These are phyloP conservation scores for Xiphophorus hellerii DNA, from an alignment of 2,113 vertebrate genomes.

Conservation along the genomic window DNA sequence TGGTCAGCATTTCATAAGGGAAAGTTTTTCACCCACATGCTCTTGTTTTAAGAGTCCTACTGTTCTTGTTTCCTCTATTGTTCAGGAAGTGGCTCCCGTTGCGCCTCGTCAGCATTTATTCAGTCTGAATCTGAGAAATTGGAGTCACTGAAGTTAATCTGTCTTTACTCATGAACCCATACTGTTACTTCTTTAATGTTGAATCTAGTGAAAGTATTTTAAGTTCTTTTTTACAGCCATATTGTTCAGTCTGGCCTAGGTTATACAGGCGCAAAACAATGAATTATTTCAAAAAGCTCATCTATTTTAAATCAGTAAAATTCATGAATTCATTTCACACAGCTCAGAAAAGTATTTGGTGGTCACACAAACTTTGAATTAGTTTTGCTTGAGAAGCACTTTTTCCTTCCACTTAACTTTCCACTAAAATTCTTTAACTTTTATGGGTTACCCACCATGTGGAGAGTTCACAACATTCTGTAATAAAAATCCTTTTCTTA, in stretches of 20 bases:
- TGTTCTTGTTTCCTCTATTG: conserved; percentile 52
- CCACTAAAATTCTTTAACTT: no score
- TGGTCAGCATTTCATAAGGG: conserved; percentile 50
- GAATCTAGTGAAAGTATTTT: conserved; percentile 4
- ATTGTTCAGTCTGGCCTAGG: conserved; percentile 12
- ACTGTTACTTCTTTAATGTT: conserved; percentile 16
- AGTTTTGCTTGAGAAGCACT: no score
- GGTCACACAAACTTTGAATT: no score
- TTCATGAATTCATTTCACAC: no score
- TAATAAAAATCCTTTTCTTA: no score
- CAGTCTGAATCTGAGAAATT: conserved; percentile 40
- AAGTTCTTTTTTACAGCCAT: conserved; percentile 12
- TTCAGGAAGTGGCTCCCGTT: conserved; percentile 40
- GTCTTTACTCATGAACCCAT: conserved; percentile 33
- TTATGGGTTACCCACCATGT: no score
- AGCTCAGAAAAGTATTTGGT: background rate
- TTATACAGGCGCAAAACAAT: background rate
- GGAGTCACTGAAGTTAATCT: conserved; percentile 5
- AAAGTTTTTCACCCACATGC: conserved; percentile 35
- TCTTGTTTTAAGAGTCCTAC: conserved; percentile 51
- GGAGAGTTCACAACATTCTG: no score
- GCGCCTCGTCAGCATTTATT: conserved; percentile 46
- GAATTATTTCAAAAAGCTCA: no score
- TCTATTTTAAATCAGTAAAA: no score
- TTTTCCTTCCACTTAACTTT: no score